Evolutionary conservation across 1,140 invertebrate species (phyloP), one percentile per base, ranked within the genome.

Genomic region (Microplitis mediator): DNA sequence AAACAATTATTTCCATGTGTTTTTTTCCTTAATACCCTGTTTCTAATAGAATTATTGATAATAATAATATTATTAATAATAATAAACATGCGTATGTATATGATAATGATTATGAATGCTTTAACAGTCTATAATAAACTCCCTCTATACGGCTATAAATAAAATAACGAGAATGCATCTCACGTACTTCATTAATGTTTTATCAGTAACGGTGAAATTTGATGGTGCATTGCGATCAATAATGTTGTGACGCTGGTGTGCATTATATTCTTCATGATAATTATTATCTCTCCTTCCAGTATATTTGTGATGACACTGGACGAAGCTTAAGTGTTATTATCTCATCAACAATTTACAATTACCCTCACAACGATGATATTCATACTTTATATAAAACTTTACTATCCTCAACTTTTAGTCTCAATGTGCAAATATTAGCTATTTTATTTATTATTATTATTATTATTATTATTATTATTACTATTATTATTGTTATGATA

Each of bases 171-270:
- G 14, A 31, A 58, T 58, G 56, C 56, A 58, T 58, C 56, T 23
- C 56, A 31, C 56, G 23, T 58, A 9, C 56, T 58, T 58, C 56
- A 58, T 58, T 58, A 58, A 58, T 58, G 23, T 58, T 58, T 58
- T 58, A 58, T 58, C 16, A 58, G 14, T 23, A 4, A 23, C 14
- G 56, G 23, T 23, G 23, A 31, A 58, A 58, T 58, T 58, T 58
- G 56, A 58, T 31, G 56, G 9, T 23, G 56, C 56, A 31, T 58
- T 31, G 23, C 56, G 23, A 58, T 58, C 56, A 58, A 58, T 58
- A 58, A 58, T 31, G 56, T 11, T 11, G 39, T 31, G 56, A 16
- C 9, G 56, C 14, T 58, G 23, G 14, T 58, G 14, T 23, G 9
- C 23, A 23, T 23, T 58, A 31, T 58, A 58, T 23, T 58, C 56